Conservation (phyloP, 2,113 vertebrate species). For the Crotalus viridis region DNA sequence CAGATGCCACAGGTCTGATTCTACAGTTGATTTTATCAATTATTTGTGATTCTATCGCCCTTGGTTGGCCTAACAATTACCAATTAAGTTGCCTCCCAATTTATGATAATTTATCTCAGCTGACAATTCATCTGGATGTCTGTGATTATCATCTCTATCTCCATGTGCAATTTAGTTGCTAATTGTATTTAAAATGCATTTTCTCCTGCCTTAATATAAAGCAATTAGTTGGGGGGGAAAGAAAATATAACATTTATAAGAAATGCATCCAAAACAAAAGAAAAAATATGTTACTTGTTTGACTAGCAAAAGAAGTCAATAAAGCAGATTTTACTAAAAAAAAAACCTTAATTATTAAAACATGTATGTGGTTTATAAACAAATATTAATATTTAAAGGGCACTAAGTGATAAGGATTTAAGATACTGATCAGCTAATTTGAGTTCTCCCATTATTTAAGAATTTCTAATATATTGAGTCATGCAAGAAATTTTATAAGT, state of each 20-base stretch:
- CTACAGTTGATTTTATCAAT: background rate
- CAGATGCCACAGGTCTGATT: background rate
- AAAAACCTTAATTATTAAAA: slow-evolving; percentile 9
- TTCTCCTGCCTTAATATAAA: background rate
- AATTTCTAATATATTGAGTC: slow-evolving; percentile 17
- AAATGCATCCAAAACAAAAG: background rate
- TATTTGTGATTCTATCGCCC: background rate
- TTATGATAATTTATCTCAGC: background rate
- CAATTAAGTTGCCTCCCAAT: background rate
- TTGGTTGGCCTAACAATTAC: background rate
- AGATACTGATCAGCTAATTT: background rate
- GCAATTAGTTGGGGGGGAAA: background rate
- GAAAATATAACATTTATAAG: background rate
- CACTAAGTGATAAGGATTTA: background rate
- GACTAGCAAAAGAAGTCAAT: background rate
- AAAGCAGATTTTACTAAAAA: slow-evolving; percentile 12
- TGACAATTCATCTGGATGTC: background rate
- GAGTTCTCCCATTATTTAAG: slow-evolving; percentile 15
- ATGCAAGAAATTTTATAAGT: slow-evolving; percentile 11
- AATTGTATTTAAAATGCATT: background rate
- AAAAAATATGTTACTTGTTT: background rate
- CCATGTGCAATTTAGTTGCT: background rate
- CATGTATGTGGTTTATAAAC: background rate
- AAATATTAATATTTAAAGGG: slow-evolving; percentile 19
- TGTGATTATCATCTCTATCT: background rate